Percentiles rank a stretch among this genome's conserved stretches.
Evolutionary conservation across 2,888 invertebrate species (phyloP).

Genomic region (Agonopterix arenella): DNA sequence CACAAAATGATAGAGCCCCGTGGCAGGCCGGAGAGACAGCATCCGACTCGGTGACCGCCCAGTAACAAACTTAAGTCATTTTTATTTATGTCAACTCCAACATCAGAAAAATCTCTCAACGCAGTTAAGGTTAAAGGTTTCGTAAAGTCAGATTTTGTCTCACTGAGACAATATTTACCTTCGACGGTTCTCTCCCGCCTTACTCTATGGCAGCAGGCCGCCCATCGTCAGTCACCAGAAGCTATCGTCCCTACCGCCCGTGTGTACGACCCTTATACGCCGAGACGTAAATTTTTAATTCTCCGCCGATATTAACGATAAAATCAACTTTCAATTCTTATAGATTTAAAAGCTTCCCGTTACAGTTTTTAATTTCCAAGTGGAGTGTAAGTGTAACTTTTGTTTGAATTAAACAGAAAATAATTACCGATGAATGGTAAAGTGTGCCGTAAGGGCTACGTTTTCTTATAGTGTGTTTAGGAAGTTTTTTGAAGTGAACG

Average conservation of each 20-base stretch:
- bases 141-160: not conserved
- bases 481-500: constrained; percentile 59
- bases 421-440: constrained; percentile 3
- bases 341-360: not conserved
- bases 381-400: constrained; percentile 9
- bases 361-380: not conserved
- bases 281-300: constrained; percentile 61
- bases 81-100: too few species aligned
- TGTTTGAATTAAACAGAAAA: not conserved
- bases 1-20: too few species aligned
- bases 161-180: too few species aligned
- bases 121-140: too few species aligned
- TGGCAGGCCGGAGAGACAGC: too few species aligned
- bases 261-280: constrained; percentile 12
- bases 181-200: not conserved
- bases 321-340: not conserved
- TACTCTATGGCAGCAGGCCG: constrained; percentile 20
- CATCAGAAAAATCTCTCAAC: too few species aligned
- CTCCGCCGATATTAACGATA: constrained; percentile 23
- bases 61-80: too few species aligned
- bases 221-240: constrained; percentile 15
- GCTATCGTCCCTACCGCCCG: constrained; percentile 17
- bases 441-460: constrained; percentile 3
- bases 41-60: too few species aligned
- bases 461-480: constrained; percentile 28